Evolutionary conservation across 2,113 vertebrate species (phyloP).

Genomic region (Microcebus jonahi): DNA sequence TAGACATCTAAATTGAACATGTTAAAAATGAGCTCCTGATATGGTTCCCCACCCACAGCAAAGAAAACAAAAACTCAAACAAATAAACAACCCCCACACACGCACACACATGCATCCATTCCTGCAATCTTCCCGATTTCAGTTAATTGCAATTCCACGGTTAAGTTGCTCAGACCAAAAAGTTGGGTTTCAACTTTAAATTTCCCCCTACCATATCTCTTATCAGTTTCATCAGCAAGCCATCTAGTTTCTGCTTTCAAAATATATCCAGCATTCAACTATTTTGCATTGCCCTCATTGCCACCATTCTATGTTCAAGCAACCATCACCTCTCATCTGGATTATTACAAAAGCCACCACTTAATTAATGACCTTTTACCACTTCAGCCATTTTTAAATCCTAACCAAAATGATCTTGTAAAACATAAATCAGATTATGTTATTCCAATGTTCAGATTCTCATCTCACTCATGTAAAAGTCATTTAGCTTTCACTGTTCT

Average conservation of each 20-base stretch:
- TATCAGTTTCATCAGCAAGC: background rate
- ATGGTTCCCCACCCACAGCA: background rate
- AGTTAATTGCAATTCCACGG: background rate
- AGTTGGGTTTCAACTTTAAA: background rate
- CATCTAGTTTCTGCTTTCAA: background rate
- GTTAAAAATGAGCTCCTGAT: conserved; percentile 32
- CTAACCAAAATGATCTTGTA: background rate
- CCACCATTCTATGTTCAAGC: background rate
- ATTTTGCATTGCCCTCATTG: background rate
- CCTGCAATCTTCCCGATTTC: background rate
- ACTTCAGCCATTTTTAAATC: background rate
- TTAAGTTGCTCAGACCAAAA: background rate
- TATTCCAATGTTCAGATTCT: background rate
- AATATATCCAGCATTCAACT: background rate
- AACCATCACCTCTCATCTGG: background rate
- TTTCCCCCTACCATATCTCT: rapidly evolving
- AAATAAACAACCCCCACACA: background rate
- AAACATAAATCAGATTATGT: background rate
- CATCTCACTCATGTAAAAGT: background rate
- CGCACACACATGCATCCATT: background rate
- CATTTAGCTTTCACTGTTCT: background rate
- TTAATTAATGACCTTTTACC: background rate
- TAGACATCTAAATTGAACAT: conserved; percentile 68
- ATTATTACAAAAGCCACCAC: background rate
- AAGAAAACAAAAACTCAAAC: background rate